Base-by-base conservation (phyloP, 1,140 invertebrate species). In the Onthophagus taurus region DNA sequence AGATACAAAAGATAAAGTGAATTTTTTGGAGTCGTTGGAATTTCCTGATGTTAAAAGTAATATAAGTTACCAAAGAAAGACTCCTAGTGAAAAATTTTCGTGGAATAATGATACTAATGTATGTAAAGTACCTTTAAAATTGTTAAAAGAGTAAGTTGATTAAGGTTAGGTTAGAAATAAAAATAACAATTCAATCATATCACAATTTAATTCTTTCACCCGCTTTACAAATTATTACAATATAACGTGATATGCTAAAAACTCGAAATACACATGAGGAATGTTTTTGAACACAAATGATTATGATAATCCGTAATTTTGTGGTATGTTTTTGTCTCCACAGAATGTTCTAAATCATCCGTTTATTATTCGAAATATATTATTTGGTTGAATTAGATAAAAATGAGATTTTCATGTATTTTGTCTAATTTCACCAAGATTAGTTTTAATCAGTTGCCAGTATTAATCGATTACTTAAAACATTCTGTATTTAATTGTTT, bases 131-230 rank as follows among this genome's bases (percentile, higher is more conserved):
- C n/a, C n/a, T n/a, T n/a, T n/a, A n/a, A n/a, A n/a, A n/a, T n/a
- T n/a, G n/a, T n/a, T n/a, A n/a, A n/a, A n/a, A n/a, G n/a, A n/a
- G n/a, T n/a, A n/a, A n/a, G n/a, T n/a, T n/a, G n/a, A n/a, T n/a
- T n/a, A n/a, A 35, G 19, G 16, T 41, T 31, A 42, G 2, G 43
- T 24, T 33, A 30, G 26, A 48, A 48, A 43, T 34, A 2, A 18
- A 29, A 36, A 29, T 36, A 42, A 19, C 29, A 30, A 31, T 18
- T 43, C 31, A 31, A 44, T 19, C 42, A 33, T 44, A 44, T 44
- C 42, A 44, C 42, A 44, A 23, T 44, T 44, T 44, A 16, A 33
- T 44, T 44, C 42, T 44, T 44, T 31, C 42, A 33, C 42, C 33
- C 42, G 33, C 21, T 34, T 44, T 34, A 44, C 42, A 34, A 16